Evolutionary conservation across 2,888 invertebrate species (phyloP).

Genomic region (Lithodes maja): DNA sequence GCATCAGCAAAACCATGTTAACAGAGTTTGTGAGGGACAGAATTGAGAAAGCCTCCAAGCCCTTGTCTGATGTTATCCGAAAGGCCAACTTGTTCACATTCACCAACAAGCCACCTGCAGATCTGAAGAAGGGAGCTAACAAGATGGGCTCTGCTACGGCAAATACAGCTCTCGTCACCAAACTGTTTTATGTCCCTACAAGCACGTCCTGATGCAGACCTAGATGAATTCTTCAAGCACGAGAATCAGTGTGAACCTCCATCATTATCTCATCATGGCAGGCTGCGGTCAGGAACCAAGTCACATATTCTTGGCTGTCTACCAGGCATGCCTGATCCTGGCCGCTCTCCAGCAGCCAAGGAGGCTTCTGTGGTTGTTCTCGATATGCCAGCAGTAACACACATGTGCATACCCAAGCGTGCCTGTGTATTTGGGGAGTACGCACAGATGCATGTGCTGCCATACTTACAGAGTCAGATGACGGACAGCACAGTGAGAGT

Average conservation of each 20-base stretch:
- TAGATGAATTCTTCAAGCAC: slow-evolving; percentile 28
- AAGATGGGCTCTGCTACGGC: slow-evolving; percentile 3
- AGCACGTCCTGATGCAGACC: not conserved
- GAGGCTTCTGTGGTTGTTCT: slow-evolving; percentile 13
- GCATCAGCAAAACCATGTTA: slow-evolving; percentile 5
- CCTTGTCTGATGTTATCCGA: slow-evolving; percentile 13
- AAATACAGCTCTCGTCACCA: slow-evolving; percentile 12
- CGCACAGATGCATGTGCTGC: not conserved
- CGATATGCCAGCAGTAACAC: not conserved
- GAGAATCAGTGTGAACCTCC: not conserved
- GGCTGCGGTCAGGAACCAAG: slow-evolving; percentile 12
- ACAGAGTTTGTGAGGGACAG: slow-evolving; percentile 6
- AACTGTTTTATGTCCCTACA: slow-evolving; percentile 26
- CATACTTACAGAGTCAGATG: slow-evolving; percentile 14
- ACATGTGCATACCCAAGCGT: not conserved
- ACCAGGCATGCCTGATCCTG: slow-evolving; percentile 15
- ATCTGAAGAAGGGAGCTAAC: slow-evolving; percentile 22
- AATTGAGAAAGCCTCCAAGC: not conserved
- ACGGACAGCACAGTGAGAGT: slow-evolving; percentile 13
- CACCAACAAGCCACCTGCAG: slow-evolving; percentile 4
- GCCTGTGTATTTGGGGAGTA: slow-evolving; percentile 13
- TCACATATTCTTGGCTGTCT: slow-evolving; percentile 1
- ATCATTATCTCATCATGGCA: not conserved
- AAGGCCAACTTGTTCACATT: slow-evolving; percentile 6
- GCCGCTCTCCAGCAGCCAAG: slow-evolving; percentile 9